Evolutionary conservation across 2,888 invertebrate species (phyloP).

Genomic region (Balanococcus diminutus): DNA sequence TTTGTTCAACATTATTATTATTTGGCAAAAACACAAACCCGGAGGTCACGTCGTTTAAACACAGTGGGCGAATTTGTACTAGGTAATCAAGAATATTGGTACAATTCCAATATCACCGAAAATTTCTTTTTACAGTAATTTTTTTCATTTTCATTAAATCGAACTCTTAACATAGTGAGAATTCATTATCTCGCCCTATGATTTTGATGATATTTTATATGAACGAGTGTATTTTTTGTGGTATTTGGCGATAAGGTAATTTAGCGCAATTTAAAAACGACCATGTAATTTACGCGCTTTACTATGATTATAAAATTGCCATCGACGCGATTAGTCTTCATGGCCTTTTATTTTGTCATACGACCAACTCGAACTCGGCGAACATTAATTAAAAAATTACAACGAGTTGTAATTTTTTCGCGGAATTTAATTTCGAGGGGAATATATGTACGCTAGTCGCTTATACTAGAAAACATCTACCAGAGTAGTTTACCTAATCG

Average conservation of each 20-base stretch:
- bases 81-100: background rate
- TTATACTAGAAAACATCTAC: background rate
- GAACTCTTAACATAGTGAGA: background rate
- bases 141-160: background rate
- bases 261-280: background rate
- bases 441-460: background rate
- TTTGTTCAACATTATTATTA: background rate
- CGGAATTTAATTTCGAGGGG: background rate
- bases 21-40: background rate
- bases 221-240: too few relatives aligned
- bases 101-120: background rate
- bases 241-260: background rate
- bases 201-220: too few relatives aligned
- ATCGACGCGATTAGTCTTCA: background rate
- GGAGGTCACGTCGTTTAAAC: background rate
- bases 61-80: background rate
- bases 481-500: background rate
- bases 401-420: background rate
- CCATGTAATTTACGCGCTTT: background rate
- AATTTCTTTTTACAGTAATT: background rate
- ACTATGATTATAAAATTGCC: background rate
- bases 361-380: background rate
- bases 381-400: constrained; percentile 17
- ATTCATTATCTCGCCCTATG: background rate
- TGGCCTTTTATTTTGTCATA: background rate